These are phyloP conservation scores for Chrysemys picta DNA, from an alignment of 2,113 vertebrate species.

Conservation along the genomic window DNA sequence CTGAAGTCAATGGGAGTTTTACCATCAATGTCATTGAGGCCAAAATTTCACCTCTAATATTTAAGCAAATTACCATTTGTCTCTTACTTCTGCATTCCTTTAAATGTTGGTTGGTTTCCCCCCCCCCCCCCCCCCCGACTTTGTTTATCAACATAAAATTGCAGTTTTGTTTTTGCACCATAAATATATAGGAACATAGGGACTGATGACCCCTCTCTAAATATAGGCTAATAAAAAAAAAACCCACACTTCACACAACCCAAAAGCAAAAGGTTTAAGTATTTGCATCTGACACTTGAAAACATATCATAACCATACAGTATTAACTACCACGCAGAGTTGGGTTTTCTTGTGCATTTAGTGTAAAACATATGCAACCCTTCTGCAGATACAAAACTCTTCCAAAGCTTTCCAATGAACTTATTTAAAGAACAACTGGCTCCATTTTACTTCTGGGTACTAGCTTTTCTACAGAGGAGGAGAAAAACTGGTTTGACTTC, in stretches of 20 bases:
- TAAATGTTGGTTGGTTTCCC: not conserved
- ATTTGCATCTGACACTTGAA: constrained; percentile 22
- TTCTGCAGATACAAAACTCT: not conserved
- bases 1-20: not conserved
- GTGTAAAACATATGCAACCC: not conserved
- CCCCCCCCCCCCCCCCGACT: fast-evolving
- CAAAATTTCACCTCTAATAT: not conserved
- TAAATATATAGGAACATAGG: not conserved
- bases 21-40: not conserved
- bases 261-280: constrained; percentile 29
- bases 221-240: not conserved
- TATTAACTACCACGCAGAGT: not conserved
- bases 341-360: constrained; percentile 1
- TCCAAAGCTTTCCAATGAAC: not conserved
- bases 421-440: not conserved
- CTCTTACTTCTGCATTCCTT: not conserved
- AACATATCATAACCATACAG: not conserved
- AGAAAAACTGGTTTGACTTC: not conserved
- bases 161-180: not conserved
- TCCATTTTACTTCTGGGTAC: not conserved
- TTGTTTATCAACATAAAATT: not conserved
- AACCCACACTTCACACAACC: not conserved
- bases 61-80: not conserved
- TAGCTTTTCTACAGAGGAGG: fast-evolving
- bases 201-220: not conserved